Percentiles rank a stretch among this genome's conserved stretches.
Conservation (phyloP, 2,113 vertebrate species). For the Strix aluco region DNA sequence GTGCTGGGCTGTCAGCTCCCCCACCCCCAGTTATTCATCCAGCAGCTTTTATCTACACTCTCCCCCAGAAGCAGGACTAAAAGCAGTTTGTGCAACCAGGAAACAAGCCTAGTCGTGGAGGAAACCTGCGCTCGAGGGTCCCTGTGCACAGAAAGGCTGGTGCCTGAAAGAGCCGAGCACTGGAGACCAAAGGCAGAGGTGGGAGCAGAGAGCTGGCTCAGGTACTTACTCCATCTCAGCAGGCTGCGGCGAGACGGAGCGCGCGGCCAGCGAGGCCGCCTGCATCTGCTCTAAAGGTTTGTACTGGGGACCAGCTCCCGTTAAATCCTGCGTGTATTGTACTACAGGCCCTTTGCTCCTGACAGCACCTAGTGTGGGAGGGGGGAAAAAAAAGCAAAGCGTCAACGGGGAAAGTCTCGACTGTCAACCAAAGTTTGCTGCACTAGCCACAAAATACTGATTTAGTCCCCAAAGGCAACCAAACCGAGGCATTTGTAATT, state of each 20-base stretch:
- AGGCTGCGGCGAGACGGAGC: not conserved
- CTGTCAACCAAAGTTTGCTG: accelerated
- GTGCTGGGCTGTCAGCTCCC: not conserved
- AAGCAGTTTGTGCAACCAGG: not conserved
- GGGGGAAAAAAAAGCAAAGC: not conserved
- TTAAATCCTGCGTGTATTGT: constrained; percentile 88
- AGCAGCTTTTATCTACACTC: not conserved
- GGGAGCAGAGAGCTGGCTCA: not conserved
- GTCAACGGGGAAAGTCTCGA: not conserved
- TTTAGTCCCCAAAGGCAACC: accelerated
- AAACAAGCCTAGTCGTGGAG: not conserved
- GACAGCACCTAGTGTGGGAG: constrained; percentile 77
- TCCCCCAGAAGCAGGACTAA: not conserved
- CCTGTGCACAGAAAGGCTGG: not conserved
- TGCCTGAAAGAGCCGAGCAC: not conserved
- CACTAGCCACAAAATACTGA: accelerated
- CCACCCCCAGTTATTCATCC: not conserved
- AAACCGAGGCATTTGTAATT: not conserved
- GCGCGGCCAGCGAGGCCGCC: not conserved
- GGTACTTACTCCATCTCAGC: constrained; percentile 78
- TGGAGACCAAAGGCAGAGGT: not conserved
- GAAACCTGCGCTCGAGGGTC: not conserved
- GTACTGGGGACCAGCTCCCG: constrained; percentile 62
- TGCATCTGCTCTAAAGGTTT: constrained; percentile 56
- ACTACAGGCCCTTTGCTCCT: constrained; percentile 95